Conservation (phyloP, 2,888 invertebrate species). For the Steinernema carpocapsae region DNA sequence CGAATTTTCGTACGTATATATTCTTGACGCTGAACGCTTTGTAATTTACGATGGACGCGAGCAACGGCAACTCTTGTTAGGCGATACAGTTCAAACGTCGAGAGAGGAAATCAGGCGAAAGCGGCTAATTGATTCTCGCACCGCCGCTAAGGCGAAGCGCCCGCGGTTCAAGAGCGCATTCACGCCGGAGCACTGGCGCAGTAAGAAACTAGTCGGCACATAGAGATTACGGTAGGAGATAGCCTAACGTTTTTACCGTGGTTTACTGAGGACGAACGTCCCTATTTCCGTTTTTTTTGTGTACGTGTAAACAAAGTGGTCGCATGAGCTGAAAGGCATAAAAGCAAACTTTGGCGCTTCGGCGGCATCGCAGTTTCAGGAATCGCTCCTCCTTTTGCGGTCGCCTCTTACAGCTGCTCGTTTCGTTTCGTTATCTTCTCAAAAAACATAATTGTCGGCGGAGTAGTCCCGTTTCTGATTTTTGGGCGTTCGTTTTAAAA, state of each 20-base stretch:
- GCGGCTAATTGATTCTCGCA: constrained; percentile 8
- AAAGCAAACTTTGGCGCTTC: constrained; percentile 18
- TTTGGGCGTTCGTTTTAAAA: constrained; percentile 24
- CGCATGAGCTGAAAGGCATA: constrained; percentile 14
- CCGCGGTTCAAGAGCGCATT: not conserved
- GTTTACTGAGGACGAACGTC: constrained; percentile 24
- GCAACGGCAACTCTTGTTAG: not conserved
- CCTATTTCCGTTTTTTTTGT: constrained; percentile 21
- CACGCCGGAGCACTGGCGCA: not conserved
- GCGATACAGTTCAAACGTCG: constrained; percentile 20
- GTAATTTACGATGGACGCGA: constrained; percentile 2
- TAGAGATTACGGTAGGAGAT: not conserved
- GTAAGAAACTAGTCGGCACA: not conserved
- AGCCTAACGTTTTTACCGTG: constrained; percentile 1
- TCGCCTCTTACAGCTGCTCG: not conserved
- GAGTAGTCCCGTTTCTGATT: not conserved
- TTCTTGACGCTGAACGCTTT: constrained; percentile 22
- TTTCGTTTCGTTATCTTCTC: constrained; percentile 12
- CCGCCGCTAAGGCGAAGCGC: not conserved
- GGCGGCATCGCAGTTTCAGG: constrained; percentile 16
- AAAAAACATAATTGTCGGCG: not conserved
- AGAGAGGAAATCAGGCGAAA: constrained; percentile 5
- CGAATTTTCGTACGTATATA: constrained; percentile 9
- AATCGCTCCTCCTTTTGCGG: not conserved
- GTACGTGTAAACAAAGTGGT: constrained; percentile 32